A percentile compares a stretch with the other conserved stretches of the same genome.
These are phyloP conservation scores for Malurus elegans DNA, from an alignment of 2,113 vertebrate genomes.

Conservation along the genomic window DNA sequence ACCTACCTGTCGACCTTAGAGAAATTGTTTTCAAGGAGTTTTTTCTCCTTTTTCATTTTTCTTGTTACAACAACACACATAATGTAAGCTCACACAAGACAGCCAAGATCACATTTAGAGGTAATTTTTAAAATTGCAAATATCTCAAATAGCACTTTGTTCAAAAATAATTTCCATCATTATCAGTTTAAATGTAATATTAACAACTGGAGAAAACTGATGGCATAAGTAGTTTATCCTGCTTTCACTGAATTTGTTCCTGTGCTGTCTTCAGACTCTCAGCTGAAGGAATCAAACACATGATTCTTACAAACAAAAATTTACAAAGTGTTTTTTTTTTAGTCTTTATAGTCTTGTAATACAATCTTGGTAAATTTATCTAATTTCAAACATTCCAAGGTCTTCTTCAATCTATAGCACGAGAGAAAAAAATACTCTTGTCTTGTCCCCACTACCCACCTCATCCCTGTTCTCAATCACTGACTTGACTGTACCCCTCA, in stretches of 20 bases:
- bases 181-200: constrained; percentile 1
- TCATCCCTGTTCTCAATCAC: background rate
- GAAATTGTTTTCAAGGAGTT: constrained; percentile 6
- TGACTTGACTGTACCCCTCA: background rate
- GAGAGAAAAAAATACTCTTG: background rate
- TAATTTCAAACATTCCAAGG: constrained; percentile 21
- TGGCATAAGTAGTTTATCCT: background rate
- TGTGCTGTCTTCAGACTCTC: background rate
- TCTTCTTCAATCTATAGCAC: constrained; percentile 35
- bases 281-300: constrained; percentile 26
- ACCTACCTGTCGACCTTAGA: background rate
- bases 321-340: constrained; percentile 41
- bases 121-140: background rate
- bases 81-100: background rate
- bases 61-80: background rate
- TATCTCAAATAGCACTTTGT: background rate
- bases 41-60: background rate
- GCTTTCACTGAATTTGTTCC: background rate
- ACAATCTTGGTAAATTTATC: constrained; percentile 34
- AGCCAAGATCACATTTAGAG: constrained; percentile 16
- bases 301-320: constrained; percentile 5
- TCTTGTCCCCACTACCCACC: background rate
- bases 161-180: background rate
- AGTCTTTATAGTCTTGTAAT: background rate
- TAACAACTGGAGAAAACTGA: background rate